Percentiles rank a stretch among this genome's conserved stretches.
Evolutionary conservation across 2,113 vertebrate genomes (phyloP).

Genomic region (Deroptyus accipitrinus): DNA sequence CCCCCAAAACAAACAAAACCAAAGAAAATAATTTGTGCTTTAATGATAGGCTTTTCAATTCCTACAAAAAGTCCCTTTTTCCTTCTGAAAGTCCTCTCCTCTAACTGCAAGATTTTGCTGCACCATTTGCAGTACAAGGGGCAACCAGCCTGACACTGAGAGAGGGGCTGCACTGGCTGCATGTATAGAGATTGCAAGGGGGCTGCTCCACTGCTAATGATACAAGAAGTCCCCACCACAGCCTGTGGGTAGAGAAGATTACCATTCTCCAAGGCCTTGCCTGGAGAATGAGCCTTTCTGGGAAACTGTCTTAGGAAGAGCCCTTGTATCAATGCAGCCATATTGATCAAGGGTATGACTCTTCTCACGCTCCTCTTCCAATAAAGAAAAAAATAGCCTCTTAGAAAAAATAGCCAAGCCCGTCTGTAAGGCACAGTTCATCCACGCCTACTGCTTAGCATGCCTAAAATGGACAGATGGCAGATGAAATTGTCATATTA

Average conservation of each 20-base stretch:
- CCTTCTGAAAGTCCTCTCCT: background rate
- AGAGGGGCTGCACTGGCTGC: background rate
- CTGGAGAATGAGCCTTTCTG: background rate
- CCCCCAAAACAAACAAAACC: background rate
- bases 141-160: background rate
- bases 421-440: background rate
- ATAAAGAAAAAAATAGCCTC: background rate
- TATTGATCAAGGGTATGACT: background rate
- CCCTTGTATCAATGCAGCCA: background rate
- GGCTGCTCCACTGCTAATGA: background rate
- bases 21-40: background rate
- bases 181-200: background rate
- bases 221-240: background rate
- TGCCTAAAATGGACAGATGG: background rate
- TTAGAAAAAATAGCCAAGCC: background rate
- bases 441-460: background rate
- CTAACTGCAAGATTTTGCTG: background rate
- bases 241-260: background rate
- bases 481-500: background rate
- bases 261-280: background rate
- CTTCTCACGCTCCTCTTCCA: background rate
- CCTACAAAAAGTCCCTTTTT: background rate
- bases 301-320: background rate
- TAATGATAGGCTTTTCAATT: background rate
- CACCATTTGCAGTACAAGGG: accelerated